These are phyloP conservation scores for Paracentrotus lividus DNA, from an alignment of 53 echinoderm and acorn worm genomes.

Conservation along the genomic window DNA sequence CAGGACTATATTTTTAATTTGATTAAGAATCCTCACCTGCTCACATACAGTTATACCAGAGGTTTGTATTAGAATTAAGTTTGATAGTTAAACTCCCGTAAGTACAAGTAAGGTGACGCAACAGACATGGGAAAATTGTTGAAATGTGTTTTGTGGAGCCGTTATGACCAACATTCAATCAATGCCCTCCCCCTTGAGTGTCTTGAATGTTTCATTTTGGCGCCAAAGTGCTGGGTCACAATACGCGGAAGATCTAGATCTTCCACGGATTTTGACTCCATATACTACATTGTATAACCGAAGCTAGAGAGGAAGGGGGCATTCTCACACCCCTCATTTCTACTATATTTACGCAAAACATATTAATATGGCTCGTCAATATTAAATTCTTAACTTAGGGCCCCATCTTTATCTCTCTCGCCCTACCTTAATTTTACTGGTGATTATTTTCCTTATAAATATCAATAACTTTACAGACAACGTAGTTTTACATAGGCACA, in stretches of 20 bases:
- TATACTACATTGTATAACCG: neutral
- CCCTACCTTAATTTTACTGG: neutral
- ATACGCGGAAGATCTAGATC: neutral
- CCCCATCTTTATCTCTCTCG: neutral
- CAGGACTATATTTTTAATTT: too few species aligned
- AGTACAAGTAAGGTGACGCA: neutral
- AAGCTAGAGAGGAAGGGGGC: neutral
- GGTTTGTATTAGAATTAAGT: neutral
- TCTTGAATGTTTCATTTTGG: constrained; percentile 43
- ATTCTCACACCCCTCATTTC: neutral
- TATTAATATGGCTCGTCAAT: neutral
- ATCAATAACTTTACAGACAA: neutral
- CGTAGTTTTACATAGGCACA: neutral
- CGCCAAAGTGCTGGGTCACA: constrained; percentile 11
- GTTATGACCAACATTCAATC: constrained; percentile 50
- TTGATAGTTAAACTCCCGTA: neutral
- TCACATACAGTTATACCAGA: neutral
- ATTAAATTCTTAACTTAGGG: neutral
- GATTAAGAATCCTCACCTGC: neutral
- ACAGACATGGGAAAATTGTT: neutral
- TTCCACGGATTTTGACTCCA: constrained; percentile 9
- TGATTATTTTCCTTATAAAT: neutral
- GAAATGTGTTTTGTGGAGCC: constrained; percentile 3
- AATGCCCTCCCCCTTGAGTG: constrained; percentile 33
- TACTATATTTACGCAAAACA: too few species aligned